A percentile compares a stretch with the other conserved stretches of the same genome.
Conservation (phyloP, 1,140 invertebrate genomes). For the Hetaerina americana region DNA sequence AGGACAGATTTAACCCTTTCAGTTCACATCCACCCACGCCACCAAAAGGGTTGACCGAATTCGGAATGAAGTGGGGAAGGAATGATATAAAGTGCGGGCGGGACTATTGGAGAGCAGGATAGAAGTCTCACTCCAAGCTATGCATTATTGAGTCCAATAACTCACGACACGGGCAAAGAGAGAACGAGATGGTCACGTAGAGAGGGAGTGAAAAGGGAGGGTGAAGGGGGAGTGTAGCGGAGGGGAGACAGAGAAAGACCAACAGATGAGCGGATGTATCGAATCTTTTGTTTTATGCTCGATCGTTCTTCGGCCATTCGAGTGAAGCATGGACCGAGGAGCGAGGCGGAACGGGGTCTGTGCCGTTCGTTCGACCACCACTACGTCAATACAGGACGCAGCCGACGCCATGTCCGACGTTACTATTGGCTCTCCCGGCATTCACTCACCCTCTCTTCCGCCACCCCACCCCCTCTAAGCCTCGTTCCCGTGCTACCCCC, state of each 20-base stretch:
- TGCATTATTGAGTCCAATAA: not conserved
- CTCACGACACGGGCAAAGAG: not conserved
- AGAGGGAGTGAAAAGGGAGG: too few species aligned
- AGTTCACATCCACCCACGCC: too few species aligned
- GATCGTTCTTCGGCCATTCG: not conserved
- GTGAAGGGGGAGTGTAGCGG: too few species aligned
- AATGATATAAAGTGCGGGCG: too few species aligned
- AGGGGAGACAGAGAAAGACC: not conserved
- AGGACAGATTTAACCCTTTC: too few species aligned
- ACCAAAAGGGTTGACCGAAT: too few species aligned
- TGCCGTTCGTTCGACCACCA: not conserved
- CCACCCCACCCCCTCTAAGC: too few species aligned
- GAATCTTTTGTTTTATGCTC: not conserved
- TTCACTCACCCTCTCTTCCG: not conserved
- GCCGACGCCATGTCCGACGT: not conserved
- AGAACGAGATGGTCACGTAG: too few species aligned
- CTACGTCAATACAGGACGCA: not conserved
- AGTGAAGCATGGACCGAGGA: not conserved
- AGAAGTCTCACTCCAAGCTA: too few species aligned
- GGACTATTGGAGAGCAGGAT: too few species aligned
- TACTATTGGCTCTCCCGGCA: not conserved
- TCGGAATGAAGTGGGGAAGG: too few species aligned
- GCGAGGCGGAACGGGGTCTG: not conserved
- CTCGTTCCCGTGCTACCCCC: too few species aligned
- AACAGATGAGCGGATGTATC: not conserved